Conservation (phyloP, 2,888 invertebrate genomes). For the Nemoura dubitans region DNA sequence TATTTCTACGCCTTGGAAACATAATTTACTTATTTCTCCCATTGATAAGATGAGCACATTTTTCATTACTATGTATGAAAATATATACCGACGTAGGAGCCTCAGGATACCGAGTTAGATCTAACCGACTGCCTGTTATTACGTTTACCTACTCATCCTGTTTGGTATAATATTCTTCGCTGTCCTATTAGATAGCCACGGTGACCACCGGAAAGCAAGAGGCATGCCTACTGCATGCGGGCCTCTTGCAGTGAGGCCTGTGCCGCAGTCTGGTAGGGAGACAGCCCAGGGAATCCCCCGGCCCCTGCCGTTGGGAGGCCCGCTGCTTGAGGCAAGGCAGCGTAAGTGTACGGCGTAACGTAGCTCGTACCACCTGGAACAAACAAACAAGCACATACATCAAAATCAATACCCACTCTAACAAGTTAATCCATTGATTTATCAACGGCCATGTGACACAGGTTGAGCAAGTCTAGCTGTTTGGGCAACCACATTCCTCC, state of each 20-base stretch:
- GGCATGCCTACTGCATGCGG: conserved; percentile 69
- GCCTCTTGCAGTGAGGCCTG: conserved; percentile 76
- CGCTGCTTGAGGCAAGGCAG: conserved; percentile 71
- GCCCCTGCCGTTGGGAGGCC: conserved; percentile 62
- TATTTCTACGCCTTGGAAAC: not conserved
- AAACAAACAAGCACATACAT: conserved; percentile 10
- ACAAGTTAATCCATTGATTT: conserved; percentile 24
- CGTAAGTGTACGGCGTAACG: conserved; percentile 78
- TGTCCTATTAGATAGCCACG: not conserved
- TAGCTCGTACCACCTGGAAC: conserved; percentile 70
- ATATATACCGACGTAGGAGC: not conserved
- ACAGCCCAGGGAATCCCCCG: conserved; percentile 70
- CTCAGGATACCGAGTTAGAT: not conserved
- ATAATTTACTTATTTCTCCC: not conserved
- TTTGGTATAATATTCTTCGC: conserved; percentile 7
- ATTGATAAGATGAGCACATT: not conserved
- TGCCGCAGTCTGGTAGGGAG: conserved; percentile 68
- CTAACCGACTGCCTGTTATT: not conserved
- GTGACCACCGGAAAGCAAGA: not conserved
- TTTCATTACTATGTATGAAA: conserved; percentile 1
- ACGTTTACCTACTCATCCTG: not conserved
- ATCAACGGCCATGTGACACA: too few relatives aligned
- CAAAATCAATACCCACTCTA: not conserved
- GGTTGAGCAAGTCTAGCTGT: too few relatives aligned
- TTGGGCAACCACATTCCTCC: too few relatives aligned